Percentiles rank a stretch among this genome's conserved stretches.
Conservation (phyloP, 2,888 invertebrate genomes). For the Napeogenes inachia region DNA sequence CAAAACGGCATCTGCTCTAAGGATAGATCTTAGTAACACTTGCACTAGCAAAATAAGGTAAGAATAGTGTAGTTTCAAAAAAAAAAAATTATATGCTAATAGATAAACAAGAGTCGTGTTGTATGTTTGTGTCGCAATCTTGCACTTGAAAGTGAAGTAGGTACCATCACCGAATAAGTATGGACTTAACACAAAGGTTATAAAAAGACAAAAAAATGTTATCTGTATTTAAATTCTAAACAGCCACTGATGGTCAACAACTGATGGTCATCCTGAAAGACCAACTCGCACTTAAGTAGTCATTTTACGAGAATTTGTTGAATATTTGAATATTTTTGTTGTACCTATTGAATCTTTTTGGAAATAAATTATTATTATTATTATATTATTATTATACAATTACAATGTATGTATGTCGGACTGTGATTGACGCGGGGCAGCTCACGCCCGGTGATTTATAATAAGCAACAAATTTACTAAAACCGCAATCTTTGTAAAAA, state of each 20-base stretch:
- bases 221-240: slow-evolving; percentile 11
- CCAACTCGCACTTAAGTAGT: slow-evolving; percentile 17
- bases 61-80: too few relatives aligned
- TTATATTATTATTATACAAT: too few relatives aligned
- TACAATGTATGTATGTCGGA: slow-evolving; percentile 18
- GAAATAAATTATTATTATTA: too few relatives aligned
- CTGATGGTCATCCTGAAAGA: slow-evolving; percentile 12
- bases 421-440: slow-evolving; percentile 17
- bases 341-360: too few relatives aligned
- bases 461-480: slow-evolving; percentile 36
- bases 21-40: too few relatives aligned
- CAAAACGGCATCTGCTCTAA: too few relatives aligned
- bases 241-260: slow-evolving; percentile 6
- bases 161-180: neutral
- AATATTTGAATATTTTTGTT: too few relatives aligned
- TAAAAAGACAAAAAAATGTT: slow-evolving; percentile 20
- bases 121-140: too few relatives aligned
- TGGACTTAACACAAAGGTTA: slow-evolving; percentile 12
- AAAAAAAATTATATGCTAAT: too few relatives aligned
- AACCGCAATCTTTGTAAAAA: slow-evolving; percentile 42
- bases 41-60: too few relatives aligned
- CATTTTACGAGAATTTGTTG: slow-evolving; percentile 24
- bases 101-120: too few relatives aligned
- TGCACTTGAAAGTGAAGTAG: neutral
- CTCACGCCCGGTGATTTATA: slow-evolving; percentile 33